Evolutionary conservation across 2,113 vertebrate genomes (phyloP).

Genomic region (Hystrix brachyura): DNA sequence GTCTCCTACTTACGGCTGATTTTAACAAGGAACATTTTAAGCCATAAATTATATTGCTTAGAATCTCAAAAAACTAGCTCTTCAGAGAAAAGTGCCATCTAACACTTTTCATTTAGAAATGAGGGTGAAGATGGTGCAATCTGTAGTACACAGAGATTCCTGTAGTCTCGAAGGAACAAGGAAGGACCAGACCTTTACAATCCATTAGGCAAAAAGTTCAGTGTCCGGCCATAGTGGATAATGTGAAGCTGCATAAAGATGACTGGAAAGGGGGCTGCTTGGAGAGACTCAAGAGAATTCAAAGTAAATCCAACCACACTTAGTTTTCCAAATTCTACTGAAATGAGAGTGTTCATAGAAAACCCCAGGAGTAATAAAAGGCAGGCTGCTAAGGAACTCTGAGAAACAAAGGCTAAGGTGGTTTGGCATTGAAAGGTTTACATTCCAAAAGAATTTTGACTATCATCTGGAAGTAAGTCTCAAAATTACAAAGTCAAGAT

Average conservation of each 20-base stretch:
- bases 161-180: neutral
- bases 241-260: neutral
- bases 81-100: neutral
- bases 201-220: neutral
- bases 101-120: conserved; percentile 45
- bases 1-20: conserved; percentile 44
- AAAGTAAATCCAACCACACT: conserved; percentile 42
- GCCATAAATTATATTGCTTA: neutral
- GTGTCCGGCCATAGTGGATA: neutral
- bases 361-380: conserved; percentile 62
- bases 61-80: conserved; percentile 11
- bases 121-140: neutral
- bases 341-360: conserved; percentile 61
- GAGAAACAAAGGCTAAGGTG: conserved; percentile 76
- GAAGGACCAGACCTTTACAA: neutral
- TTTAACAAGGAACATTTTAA: conserved; percentile 44
- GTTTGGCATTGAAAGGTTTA: conserved; percentile 78
- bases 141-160: neutral
- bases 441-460: conserved; percentile 78
- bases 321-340: conserved; percentile 7
- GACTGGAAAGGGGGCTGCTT: neutral
- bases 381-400: conserved; percentile 58
- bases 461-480: conserved; percentile 68
- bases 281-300: neutral
- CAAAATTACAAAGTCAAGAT: conserved; percentile 78